Evolutionary conservation across 2,888 invertebrate genomes (phyloP).

Genomic region (Lepidocyrtoides sp.): DNA sequence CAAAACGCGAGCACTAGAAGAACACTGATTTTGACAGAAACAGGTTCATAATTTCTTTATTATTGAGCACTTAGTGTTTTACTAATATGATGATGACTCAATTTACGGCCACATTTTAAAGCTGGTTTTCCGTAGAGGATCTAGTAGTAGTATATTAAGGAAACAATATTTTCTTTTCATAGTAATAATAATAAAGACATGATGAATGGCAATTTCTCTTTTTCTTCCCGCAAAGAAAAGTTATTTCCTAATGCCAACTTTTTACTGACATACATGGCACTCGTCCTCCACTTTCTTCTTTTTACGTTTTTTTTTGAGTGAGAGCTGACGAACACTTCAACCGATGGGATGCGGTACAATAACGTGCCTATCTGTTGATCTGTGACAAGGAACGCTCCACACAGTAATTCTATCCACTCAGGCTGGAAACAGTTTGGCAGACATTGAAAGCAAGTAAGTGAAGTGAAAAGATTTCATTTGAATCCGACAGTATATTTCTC

Average conservation of each 20-base stretch:
- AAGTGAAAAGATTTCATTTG: conserved; percentile 73
- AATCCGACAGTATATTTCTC: conserved; percentile 33
- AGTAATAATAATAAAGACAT: not conserved
- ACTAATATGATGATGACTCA: too few relatives aligned
- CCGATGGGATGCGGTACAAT: not conserved
- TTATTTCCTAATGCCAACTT: not conserved
- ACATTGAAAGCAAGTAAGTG: conserved; percentile 59
- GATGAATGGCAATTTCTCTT: too few relatives aligned
- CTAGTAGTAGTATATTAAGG: too few relatives aligned
- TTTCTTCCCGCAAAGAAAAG: conserved; percentile 1
- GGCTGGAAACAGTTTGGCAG: conserved; percentile 57
- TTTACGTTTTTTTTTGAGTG: too few relatives aligned
- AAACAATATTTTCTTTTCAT: too few relatives aligned
- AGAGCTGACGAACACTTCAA: not conserved
- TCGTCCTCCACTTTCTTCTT: not conserved
- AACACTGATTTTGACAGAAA: not conserved
- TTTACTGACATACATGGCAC: not conserved
- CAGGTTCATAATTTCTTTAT: not conserved
- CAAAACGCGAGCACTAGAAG: too few relatives aligned
- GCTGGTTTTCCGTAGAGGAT: too few relatives aligned
- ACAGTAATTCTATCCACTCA: conserved; percentile 10
- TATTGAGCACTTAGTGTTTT: too few relatives aligned
- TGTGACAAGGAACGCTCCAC: not conserved
- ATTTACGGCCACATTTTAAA: too few relatives aligned
- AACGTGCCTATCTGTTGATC: conserved; percentile 35